Conservation (phyloP, 2,113 vertebrate species). For the Eurystomus gularis region DNA sequence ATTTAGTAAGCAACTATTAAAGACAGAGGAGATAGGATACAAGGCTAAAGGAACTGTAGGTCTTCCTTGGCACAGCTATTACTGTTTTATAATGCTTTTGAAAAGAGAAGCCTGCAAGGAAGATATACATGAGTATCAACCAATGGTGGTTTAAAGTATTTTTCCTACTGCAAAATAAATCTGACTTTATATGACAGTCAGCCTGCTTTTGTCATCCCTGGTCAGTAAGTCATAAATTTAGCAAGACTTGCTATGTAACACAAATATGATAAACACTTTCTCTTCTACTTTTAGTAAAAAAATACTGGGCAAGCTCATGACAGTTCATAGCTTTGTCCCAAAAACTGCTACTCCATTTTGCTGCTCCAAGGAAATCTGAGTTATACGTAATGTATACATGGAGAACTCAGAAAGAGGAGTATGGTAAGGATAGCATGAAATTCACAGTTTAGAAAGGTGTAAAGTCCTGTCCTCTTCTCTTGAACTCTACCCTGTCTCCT, state of each 20-base stretch:
- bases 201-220: not conserved
- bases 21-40: not conserved
- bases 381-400: not conserved
- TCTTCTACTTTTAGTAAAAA: not conserved
- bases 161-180: not conserved
- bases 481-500: not conserved
- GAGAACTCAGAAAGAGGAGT: not conserved
- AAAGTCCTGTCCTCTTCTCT: not conserved
- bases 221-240: not conserved
- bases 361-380: not conserved
- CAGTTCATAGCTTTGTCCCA: not conserved
- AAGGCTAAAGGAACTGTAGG: not conserved
- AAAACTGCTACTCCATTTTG: not conserved
- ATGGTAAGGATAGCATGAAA: not conserved
- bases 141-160: not conserved
- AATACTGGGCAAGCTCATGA: not conserved
- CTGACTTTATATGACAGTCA: not conserved
- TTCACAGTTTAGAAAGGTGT: not conserved
- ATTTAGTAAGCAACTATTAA: not conserved
- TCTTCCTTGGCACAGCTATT: not conserved
- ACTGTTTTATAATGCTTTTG: not conserved
- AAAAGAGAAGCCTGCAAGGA: not conserved
- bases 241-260: not conserved
- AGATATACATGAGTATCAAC: not conserved
- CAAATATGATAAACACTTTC: not conserved